These are phyloP conservation scores for Lissonota sp. DNA, from an alignment of 2,888 invertebrate genomes.

Conservation along the genomic window DNA sequence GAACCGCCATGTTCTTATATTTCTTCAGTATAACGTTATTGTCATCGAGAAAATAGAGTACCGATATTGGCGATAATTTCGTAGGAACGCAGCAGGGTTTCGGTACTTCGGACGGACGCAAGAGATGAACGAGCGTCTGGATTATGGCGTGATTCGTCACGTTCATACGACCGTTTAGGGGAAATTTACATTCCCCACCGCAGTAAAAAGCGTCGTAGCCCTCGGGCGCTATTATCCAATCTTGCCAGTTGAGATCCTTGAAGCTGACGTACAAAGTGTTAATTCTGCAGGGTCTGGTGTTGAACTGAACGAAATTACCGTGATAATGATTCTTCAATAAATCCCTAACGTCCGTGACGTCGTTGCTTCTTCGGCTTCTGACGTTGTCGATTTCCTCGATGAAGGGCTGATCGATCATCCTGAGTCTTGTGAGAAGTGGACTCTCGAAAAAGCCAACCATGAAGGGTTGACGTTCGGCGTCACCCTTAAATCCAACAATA, in stretches of 20 bases:
- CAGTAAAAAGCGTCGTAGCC: slow-evolving; percentile 97
- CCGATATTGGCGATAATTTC: slow-evolving; percentile 92
- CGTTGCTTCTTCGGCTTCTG: slow-evolving; percentile 75
- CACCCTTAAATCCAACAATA: slow-evolving; percentile 89
- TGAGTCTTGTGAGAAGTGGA: slow-evolving; percentile 75
- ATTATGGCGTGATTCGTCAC: slow-evolving; percentile 97
- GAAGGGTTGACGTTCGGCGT: slow-evolving; percentile 94
- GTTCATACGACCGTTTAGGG: slow-evolving; percentile 94
- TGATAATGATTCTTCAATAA: slow-evolving; percentile 77
- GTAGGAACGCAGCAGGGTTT: slow-evolving; percentile 96
- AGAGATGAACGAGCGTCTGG: slow-evolving; percentile 92
- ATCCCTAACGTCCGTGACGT: slow-evolving; percentile 13
- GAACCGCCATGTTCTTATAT: slow-evolving; percentile 97
- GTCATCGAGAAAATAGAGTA: slow-evolving; percentile 94
- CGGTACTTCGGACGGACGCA: slow-evolving; percentile 90
- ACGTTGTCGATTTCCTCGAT: slow-evolving; percentile 84
- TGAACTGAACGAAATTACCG: slow-evolving; percentile 55
- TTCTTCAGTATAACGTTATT: slow-evolving; percentile 95
- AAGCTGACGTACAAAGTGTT: slow-evolving; percentile 95
- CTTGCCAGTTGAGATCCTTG: slow-evolving; percentile 93
- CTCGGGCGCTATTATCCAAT: slow-evolving; percentile 97
- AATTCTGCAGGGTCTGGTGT: slow-evolving; percentile 90
- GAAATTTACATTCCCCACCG: slow-evolving; percentile 95
- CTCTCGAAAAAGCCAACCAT: slow-evolving; percentile 93
- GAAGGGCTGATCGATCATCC: slow-evolving; percentile 73